These are phyloP conservation scores for Drosophila rellima DNA, from an alignment of 2,888 invertebrate species.

Conservation along the genomic window DNA sequence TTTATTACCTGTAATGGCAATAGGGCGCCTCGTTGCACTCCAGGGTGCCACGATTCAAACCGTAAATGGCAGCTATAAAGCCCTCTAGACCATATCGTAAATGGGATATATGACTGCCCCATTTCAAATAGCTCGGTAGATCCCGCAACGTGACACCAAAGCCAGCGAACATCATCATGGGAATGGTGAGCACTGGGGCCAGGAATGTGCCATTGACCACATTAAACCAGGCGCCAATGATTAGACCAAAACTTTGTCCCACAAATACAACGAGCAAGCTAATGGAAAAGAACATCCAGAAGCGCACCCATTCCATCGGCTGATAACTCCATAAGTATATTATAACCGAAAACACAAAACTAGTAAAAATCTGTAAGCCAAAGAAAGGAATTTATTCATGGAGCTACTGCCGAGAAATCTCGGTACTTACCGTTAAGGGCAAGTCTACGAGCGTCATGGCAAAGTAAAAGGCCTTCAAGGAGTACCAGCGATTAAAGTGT, in stretches of 20 bases:
- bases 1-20: slow-evolving; percentile 90
- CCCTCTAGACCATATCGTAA: slow-evolving; percentile 96
- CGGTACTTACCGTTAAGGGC: slow-evolving; percentile 90
- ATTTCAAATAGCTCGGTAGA: slow-evolving; percentile 93
- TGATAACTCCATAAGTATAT: slow-evolving; percentile 96
- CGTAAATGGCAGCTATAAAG: slow-evolving; percentile 93
- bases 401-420: neutral
- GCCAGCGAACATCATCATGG: slow-evolving; percentile 98
- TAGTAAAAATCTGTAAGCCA: slow-evolving; percentile 88
- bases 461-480: slow-evolving; percentile 92
- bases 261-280: slow-evolving; percentile 94
- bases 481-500: slow-evolving; percentile 96
- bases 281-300: slow-evolving; percentile 94
- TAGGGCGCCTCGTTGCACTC: slow-evolving; percentile 91
- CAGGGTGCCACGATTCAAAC: slow-evolving; percentile 90
- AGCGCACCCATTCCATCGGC: slow-evolving; percentile 92
- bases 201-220: slow-evolving; percentile 97
- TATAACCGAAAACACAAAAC: slow-evolving; percentile 90
- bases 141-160: slow-evolving; percentile 96
- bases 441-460: slow-evolving; percentile 92
- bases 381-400: neutral
- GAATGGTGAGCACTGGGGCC: slow-evolving; percentile 96
- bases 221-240: slow-evolving; percentile 95
- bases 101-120: slow-evolving; percentile 97
- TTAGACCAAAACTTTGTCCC: slow-evolving; percentile 96